Base-by-base conservation (phyloP, 1,140 invertebrate genomes). In the Saccostrea cuccullata region DNA sequence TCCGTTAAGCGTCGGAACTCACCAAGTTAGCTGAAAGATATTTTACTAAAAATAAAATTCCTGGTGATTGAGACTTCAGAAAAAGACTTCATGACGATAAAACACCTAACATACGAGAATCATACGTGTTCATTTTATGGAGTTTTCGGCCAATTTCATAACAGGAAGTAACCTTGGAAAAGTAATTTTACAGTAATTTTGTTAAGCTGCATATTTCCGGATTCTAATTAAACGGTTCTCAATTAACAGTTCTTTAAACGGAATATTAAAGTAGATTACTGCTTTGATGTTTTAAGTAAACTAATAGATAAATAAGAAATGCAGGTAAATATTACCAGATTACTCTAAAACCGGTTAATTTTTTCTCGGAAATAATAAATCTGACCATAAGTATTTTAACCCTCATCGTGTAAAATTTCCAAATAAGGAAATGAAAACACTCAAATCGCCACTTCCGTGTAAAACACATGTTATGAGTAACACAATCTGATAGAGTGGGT, bases 341-440 rank as follows among this genome's bases (percentile, higher is more conserved):
- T 47, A 67, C 6, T 20, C 9, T 1, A 67, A 67, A 20, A 2
- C 17, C 60, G 60, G 8, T n/a, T 20, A 8, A 13, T 15, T 77
- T 36, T 77, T 36, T 36, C 12, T 11, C 70, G 70, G 70, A 77
- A 77, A 77, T 77, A 77, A 11, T 15, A 15, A 30, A 30, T 36
- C 12, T 17, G 30, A 11, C 26, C 70, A 77, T 12, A 36, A 15
- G 9, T 15, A 23, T 30, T 77, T 77, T 9, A 13, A 30, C 5
- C 15, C 30, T 47, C 47, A 47, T 47, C 26, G 26, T 77, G 23
- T 77, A 30, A 77, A 77, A 77, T 77, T 77, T 77, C 70, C 70
- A 77, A 30, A 77, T 77, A 77, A 77, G 70, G 70, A 77, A 77
- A 77, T 77, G 70, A 77, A 77, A 77, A 77, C 70, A 77, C 13